Conservation (phyloP, 1,140 invertebrate species). For the Formica selysi region DNA sequence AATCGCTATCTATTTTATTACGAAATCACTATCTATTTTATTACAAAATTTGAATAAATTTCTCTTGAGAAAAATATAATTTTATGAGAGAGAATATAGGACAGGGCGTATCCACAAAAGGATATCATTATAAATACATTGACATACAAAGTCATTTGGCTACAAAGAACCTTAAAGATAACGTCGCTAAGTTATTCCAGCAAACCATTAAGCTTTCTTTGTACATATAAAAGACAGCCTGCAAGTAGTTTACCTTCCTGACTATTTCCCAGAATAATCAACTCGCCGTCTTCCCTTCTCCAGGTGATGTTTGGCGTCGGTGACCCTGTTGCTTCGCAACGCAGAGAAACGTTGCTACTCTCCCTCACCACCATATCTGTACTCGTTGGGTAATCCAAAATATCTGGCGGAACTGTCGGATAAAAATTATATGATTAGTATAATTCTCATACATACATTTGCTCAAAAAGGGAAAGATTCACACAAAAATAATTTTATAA, state of each 20-base stretch:
- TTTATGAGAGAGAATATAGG: background rate
- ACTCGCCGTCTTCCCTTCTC: conserved; percentile 92
- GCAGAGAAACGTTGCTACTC: conserved; percentile 93
- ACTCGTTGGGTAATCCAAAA: conserved; percentile 94
- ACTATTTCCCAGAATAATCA: conserved; percentile 88
- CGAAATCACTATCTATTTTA: background rate
- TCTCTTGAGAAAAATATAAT: background rate
- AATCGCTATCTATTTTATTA: background rate
- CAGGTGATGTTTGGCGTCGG: conserved; percentile 93
- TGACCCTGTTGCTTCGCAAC: conserved; percentile 93
- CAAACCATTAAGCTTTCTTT: conserved; percentile 18
- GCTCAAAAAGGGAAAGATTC: background rate
- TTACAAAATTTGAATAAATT: background rate
- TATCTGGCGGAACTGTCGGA: conserved; percentile 93
- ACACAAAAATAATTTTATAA: background rate
- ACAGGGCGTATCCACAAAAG: background rate
- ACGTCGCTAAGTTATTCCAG: conserved; percentile 3
- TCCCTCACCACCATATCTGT: conserved; percentile 95
- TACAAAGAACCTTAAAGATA: background rate
- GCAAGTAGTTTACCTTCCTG: conserved; percentile 86
- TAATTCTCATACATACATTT: conserved; percentile 1
- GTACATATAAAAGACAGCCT: background rate
- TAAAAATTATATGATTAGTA: conserved; percentile 7
- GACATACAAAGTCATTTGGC: background rate
- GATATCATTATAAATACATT: background rate